A percentile compares a stretch with the other conserved stretches of the same genome.
phyloP scores from a whole-genome alignment of 2,113 vertebrate species.

The Xenopus laevis region DNA sequence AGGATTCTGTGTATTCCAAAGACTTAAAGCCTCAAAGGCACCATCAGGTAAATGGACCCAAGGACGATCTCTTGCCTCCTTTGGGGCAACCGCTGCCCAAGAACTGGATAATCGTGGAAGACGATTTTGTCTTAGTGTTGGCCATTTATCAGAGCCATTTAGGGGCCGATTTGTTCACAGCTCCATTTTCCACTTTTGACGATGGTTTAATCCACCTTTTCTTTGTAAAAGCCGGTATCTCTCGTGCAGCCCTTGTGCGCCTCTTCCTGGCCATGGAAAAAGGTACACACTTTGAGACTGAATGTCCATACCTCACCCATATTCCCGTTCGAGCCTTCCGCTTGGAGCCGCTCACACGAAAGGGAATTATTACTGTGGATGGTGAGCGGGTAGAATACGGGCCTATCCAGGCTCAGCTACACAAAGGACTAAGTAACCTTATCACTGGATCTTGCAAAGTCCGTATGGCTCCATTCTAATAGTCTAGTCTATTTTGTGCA shows the following conservation, averaged over 20 bases:
- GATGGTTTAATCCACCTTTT: constrained; percentile 84
- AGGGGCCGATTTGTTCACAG: constrained; percentile 76
- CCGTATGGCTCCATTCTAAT: constrained; percentile 32
- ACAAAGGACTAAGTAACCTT: constrained; percentile 49
- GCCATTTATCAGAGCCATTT: constrained; percentile 82
- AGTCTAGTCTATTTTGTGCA: constrained; percentile 13
- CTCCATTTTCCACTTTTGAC: constrained; percentile 76
- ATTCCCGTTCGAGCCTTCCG: constrained; percentile 78
- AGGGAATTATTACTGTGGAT: constrained; percentile 83
- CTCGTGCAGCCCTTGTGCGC: constrained; percentile 75
- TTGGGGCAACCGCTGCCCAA: constrained; percentile 75
- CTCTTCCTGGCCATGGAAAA: constrained; percentile 85
- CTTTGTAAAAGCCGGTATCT: constrained; percentile 79
- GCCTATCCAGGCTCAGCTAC: constrained; percentile 82
- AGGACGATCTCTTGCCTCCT: constrained; percentile 74
- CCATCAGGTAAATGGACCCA: constrained; percentile 50
- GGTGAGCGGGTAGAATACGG: constrained; percentile 86
- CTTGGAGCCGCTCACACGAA: constrained; percentile 77
- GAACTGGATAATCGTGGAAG: constrained; percentile 81
- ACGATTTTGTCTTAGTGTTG: constrained; percentile 81
- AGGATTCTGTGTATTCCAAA: constrained; percentile 46
- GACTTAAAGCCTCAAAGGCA: not conserved
- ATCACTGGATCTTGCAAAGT: constrained; percentile 47
- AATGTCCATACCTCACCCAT: constrained; percentile 75
- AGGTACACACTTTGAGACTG: constrained; percentile 74